Conservation (phyloP, 2,113 vertebrate genomes). For the Lepidothrix coronata region DNA sequence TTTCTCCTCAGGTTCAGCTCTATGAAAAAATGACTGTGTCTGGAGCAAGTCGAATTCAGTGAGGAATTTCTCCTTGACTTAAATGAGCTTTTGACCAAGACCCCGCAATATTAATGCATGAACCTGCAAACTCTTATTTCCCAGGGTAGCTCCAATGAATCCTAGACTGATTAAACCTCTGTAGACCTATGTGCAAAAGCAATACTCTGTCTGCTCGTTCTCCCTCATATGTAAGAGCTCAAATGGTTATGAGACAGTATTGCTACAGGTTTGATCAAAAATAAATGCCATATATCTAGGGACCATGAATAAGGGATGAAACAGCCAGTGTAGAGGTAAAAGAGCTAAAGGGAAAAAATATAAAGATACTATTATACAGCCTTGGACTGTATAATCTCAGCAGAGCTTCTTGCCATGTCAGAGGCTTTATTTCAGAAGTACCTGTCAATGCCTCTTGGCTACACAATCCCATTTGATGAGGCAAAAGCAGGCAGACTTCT, state of each 20-base stretch:
- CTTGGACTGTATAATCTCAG: conserved; percentile 19
- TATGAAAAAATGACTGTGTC: conserved; percentile 18
- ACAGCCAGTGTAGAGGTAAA: background rate
- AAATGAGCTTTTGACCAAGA: conserved; percentile 52
- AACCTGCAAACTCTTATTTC: conserved; percentile 56
- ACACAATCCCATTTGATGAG: background rate
- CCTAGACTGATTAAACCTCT: conserved; percentile 61
- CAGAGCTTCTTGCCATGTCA: background rate
- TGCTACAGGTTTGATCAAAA: conserved; percentile 63
- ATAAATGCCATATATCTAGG: conserved; percentile 56
- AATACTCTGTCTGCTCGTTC: conserved; percentile 46
- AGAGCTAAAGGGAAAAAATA: background rate
- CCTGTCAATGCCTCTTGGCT: conserved; percentile 1
- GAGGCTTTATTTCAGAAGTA: conserved; percentile 31
- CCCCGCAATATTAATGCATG: conserved; percentile 39
- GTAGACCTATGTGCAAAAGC: conserved; percentile 42
- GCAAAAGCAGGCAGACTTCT: background rate
- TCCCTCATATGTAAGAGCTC: conserved; percentile 18
- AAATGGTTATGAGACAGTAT: conserved; percentile 44
- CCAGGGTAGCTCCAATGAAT: conserved; percentile 42
- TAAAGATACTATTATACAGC: background rate
- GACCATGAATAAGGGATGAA: conserved; percentile 62
- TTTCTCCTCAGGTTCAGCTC: conserved; percentile 2
- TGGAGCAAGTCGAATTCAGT: conserved; percentile 13
- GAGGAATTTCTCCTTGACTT: conserved; percentile 49